Base-by-base conservation (phyloP, 2,113 vertebrate species). In the Ardeotis arabs region DNA sequence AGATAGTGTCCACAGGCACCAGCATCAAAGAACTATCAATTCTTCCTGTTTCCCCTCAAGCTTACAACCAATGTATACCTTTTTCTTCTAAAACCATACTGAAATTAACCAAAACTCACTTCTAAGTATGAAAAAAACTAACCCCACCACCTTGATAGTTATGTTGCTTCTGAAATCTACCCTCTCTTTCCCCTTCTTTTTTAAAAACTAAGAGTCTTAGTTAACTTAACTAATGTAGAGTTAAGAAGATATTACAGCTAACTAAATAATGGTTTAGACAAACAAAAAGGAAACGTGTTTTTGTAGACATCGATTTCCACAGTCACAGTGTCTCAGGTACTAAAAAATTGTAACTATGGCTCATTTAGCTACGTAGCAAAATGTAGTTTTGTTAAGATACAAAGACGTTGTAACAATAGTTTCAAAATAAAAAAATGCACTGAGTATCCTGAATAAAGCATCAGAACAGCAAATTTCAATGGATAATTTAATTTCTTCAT, bases 11-110 rank as follows among this genome's bases (percentile, higher is more conserved):
- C 56, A 78, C 10, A 53, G 35, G 22, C 10, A 19, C 5, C 29
- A 66, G 9, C 19, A 69, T 5, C 12, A 56, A 56, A 52, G 29
- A 82, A 33, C 0, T 53, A 8, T 3, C 17, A 2, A 1, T 29
- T 93, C 55, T 60, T 44, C 29, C 29, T 62, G 2, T 29, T 79
- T 63, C 49, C 87, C 45, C 33, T 89, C 50, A 74, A 83, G 45
- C 10, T 74, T 67, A 47, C 14, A 29, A 66, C 9, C 45, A 74
- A 68, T 1, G 0, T 22, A 10, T 37, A 44, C 44, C 8, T 39
- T 84, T 45, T 50, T 59, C 29, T 33, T 86, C 29, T 66, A 53
- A 85, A 90, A 87, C 9, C 12, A 35, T 13, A 64, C 12, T 39
- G 14, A 73, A 78, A 87, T 67, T 27, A 64, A 81, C 4, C 18